A percentile compares a stretch with the other conserved stretches of the same genome.
These are phyloP conservation scores for Notolabrus celidotus DNA, from an alignment of 2,797 vertebrate genomes.

Conservation along the genomic window DNA sequence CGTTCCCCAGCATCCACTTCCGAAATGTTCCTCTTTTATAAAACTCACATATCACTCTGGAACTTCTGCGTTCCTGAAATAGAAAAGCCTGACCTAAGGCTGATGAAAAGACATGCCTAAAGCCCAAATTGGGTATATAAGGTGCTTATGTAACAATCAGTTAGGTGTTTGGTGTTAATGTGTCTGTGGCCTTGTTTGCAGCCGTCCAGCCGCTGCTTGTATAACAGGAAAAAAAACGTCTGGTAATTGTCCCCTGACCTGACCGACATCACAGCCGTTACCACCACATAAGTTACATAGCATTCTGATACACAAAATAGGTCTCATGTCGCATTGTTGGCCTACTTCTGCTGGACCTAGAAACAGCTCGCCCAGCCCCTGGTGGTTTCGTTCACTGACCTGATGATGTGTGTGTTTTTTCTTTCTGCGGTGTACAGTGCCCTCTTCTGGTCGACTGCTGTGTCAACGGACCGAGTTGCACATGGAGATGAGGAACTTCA, in stretches of 20 bases:
- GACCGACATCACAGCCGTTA: not conserved
- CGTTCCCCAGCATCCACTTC: too few relatives aligned
- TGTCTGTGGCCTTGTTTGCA: not conserved
- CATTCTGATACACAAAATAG: constrained; percentile 18
- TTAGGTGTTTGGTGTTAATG: not conserved
- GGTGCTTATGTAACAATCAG: not conserved
- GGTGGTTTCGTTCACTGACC: constrained; percentile 33
- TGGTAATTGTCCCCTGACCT: not conserved
- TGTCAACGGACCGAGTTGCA: constrained; percentile 87
- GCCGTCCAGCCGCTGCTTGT: not conserved
- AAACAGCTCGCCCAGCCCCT: constrained; percentile 19
- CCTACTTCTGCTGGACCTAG: constrained; percentile 62
- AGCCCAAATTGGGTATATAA: not conserved
- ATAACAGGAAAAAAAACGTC: not conserved
- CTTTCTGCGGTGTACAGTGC: constrained; percentile 68
- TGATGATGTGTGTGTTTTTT: constrained; percentile 12
- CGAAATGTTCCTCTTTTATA: not conserved
- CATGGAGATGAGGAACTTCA: constrained; percentile 88
- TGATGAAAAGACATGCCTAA: not conserved
- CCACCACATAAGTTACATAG: not conserved
- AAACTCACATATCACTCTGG: not conserved
- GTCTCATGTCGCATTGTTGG: constrained; percentile 39
- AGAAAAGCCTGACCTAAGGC: not conserved
- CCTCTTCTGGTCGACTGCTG: constrained; percentile 79
- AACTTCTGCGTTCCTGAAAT: not conserved